Evolutionary conservation across 2,113 vertebrate species (phyloP).

Genomic region (Alces alces): DNA sequence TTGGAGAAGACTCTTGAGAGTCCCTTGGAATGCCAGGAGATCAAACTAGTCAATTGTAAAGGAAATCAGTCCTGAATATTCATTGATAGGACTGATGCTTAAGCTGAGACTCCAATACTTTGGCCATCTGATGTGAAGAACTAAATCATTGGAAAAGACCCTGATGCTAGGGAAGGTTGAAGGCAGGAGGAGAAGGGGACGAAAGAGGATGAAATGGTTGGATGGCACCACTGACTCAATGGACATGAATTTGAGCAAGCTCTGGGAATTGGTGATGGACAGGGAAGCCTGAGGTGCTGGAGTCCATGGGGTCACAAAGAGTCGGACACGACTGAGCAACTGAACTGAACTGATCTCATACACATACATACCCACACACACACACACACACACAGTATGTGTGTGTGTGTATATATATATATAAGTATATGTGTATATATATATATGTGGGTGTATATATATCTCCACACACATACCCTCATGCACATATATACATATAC

Average conservation of each 20-base stretch:
- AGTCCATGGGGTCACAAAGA: background rate
- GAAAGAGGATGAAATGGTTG: background rate
- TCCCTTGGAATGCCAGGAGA: background rate
- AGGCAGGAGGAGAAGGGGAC: background rate
- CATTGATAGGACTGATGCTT: background rate
- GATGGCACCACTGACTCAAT: background rate
- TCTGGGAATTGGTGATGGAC: background rate
- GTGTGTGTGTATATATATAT: background rate
- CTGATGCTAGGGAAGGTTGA: background rate
- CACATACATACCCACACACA: too few species aligned
- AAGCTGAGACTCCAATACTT: background rate
- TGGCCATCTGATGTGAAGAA: background rate
- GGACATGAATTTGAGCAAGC: background rate
- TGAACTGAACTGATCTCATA: background rate
- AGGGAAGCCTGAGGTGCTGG: background rate
- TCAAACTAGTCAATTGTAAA: background rate
- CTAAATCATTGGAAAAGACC: background rate
- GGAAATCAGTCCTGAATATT: background rate
- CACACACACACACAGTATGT: too few species aligned
- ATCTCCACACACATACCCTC: background rate
- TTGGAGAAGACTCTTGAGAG: background rate
- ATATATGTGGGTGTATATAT: fast-evolving
- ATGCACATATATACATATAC: background rate
- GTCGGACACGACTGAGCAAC: fast-evolving
- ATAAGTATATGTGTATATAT: too few species aligned